A percentile compares a stretch with the other conserved stretches of the same genome.
Evolutionary conservation across 2,797 vertebrate genomes (phyloP).

Genomic region (Accipiter badius): DNA sequence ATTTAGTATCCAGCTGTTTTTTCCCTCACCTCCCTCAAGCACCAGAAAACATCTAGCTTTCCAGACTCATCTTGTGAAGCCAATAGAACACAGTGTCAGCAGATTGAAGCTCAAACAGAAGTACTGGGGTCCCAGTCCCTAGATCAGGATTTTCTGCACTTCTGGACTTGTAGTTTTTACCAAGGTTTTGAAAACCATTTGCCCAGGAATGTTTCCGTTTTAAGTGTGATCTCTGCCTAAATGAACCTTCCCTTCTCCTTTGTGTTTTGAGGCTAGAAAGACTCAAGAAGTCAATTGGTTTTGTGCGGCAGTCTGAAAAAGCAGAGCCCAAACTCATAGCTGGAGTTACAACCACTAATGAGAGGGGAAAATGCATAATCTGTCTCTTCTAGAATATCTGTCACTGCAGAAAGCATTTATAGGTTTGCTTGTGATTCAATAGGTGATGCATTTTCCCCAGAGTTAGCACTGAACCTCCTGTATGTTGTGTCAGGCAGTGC

Average conservation of each 20-base stretch:
- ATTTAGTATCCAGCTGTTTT: slow-evolving; percentile 22
- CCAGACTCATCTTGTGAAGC: neutral
- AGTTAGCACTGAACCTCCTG: neutral
- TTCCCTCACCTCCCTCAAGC: neutral
- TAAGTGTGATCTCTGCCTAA: neutral
- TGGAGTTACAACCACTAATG: neutral
- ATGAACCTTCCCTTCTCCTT: neutral
- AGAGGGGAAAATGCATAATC: neutral
- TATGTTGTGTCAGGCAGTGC: neutral
- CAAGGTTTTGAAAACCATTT: neutral
- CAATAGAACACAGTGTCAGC: neutral
- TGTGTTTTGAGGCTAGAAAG: neutral
- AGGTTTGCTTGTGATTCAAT: neutral
- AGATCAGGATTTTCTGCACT: neutral
- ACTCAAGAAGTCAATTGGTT: neutral
- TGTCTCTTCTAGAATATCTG: neutral
- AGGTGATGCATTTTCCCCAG: neutral
- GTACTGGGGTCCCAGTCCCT: neutral
- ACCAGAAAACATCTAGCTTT: neutral
- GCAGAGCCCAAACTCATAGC: neutral
- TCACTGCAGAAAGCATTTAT: neutral
- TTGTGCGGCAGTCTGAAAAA: neutral
- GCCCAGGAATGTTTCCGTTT: neutral
- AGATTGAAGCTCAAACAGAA: neutral
- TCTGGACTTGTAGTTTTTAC: neutral